Evolutionary conservation across 2,797 vertebrate species (phyloP), one percentile per base, ranked within the genome.

Genomic region (Myotis vivesi): DNA sequence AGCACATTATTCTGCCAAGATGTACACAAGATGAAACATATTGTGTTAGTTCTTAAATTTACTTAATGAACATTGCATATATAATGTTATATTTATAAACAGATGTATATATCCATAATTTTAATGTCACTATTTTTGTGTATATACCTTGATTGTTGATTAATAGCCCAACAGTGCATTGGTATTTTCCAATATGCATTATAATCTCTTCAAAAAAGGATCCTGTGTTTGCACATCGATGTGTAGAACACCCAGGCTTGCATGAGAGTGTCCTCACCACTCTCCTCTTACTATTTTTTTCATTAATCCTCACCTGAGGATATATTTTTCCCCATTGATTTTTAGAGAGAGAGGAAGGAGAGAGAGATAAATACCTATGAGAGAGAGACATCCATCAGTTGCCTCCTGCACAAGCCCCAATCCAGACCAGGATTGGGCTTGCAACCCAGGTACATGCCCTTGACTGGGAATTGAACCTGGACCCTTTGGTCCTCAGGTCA

Each of bases 211-310:
- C 38, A 30, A 11, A 82, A 66, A 79, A 13, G 5, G 2, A 33
- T 4, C 2, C 4, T 22, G 2, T 66, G 4, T 51, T 57, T 33
- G 1, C 8, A 23, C 25, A 0, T 44, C 3, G 38, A 8, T n/a
- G 19, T 51, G 16, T 7, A 53, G 8, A 79, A 13, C n/a, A 22
- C 15, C 3, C 64, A 44, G 5, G 17, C 28, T 8, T 64, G 5
- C 33, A 11, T 13, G n/a, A 68, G 2, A 79, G 4, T 22, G 8
- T 11, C 20, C 66, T 81, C 20, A n/a, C 22, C 33, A 19, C 0
- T 46, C 59, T 41, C 36, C 9, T 28, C n/a, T 30, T 8, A 51
- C 6, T 57, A 51, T 4, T 57, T 55, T 22, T 23, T 55, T 10
- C 23, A 25, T 25, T 57, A 57, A 57, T 57, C 22, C 0, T 57